Percentiles rank a stretch among this genome's conserved stretches.
Evolutionary conservation across 2,797 vertebrate species (phyloP).

Genomic region (Megalops cyprinoides): DNA sequence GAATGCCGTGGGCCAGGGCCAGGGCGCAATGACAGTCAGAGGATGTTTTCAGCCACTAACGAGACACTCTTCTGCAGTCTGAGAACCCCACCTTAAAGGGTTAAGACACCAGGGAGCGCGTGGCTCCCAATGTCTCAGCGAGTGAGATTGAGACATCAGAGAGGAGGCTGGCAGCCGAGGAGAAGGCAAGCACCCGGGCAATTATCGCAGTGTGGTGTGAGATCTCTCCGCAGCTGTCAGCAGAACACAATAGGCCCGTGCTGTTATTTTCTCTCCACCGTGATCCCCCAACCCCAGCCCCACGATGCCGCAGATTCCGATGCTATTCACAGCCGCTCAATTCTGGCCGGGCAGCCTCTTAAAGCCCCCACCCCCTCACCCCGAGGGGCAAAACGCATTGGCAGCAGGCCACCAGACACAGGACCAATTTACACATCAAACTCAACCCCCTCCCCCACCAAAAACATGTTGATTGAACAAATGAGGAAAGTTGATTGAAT

Average conservation of each 20-base stretch:
- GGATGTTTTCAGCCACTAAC: no score
- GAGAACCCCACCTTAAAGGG: background rate
- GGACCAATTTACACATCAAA: background rate
- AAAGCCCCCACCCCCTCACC: constrained; percentile 21
- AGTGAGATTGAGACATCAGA: background rate
- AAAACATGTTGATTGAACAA: no score
- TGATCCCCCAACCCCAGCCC: constrained; percentile 38
- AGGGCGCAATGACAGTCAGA: no score
- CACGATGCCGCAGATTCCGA: constrained; percentile 47
- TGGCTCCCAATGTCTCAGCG: background rate
- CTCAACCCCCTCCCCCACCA: no score
- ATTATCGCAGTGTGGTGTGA: background rate
- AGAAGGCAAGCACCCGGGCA: background rate
- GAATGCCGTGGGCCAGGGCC: no score
- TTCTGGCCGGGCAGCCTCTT: constrained; percentile 30
- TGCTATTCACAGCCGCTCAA: constrained; percentile 34
- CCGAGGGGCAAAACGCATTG: no score
- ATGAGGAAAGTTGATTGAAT: background rate
- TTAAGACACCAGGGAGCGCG: background rate
- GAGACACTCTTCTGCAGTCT: no score
- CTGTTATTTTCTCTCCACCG: constrained; percentile 37
- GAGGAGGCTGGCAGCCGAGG: background rate
- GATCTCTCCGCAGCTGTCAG: constrained; percentile 16
- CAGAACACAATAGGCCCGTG: constrained; percentile 42
- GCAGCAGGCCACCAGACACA: background rate